These are phyloP conservation scores for Baronia brevicornis DNA, from an alignment of 2,888 invertebrate genomes.

Conservation along the genomic window DNA sequence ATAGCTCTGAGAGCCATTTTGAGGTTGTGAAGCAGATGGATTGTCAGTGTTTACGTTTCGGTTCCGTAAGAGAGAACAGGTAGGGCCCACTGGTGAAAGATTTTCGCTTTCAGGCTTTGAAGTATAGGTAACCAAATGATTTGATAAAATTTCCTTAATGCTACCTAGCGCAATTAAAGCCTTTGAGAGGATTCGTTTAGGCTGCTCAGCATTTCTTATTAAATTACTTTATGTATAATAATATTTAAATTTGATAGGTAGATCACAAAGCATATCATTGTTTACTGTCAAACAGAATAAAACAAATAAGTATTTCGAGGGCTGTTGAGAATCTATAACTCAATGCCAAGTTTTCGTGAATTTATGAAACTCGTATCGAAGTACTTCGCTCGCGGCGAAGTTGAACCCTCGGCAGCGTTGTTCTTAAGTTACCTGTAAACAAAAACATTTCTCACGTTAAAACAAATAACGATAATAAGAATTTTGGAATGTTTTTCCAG, in stretches of 20 bases:
- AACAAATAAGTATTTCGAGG: slow-evolving; percentile 70
- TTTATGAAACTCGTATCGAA: slow-evolving; percentile 58
- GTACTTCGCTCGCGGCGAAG: slow-evolving; percentile 50
- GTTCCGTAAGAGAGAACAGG: too few relatives aligned
- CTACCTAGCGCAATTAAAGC: too few relatives aligned
- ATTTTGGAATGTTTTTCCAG: slow-evolving; percentile 21
- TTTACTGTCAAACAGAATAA: slow-evolving; percentile 63
- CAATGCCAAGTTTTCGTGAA: slow-evolving; percentile 67
- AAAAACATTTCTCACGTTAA: slow-evolving; percentile 41
- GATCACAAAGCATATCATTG: slow-evolving; percentile 55
- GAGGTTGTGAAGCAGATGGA: too few relatives aligned
- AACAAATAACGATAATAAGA: slow-evolving; percentile 24
- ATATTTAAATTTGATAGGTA: slow-evolving; percentile 30
- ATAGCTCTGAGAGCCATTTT: too few relatives aligned
- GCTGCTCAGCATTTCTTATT: too few relatives aligned
- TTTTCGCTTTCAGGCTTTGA: too few relatives aligned
- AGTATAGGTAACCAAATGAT: too few relatives aligned
- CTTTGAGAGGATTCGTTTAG: too few relatives aligned
- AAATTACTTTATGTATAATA: too few relatives aligned
- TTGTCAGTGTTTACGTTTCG: too few relatives aligned
- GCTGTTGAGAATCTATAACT: slow-evolving; percentile 72
- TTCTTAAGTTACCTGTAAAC: slow-evolving; percentile 63
- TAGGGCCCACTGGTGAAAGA: too few relatives aligned
- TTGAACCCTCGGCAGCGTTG: slow-evolving; percentile 49
- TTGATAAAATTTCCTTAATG: too few relatives aligned